A percentile compares a stretch with the other conserved stretches of the same genome.
phyloP scores from a whole-genome alignment of 2,797 vertebrate genomes.

The Euthynnus affinis region DNA sequence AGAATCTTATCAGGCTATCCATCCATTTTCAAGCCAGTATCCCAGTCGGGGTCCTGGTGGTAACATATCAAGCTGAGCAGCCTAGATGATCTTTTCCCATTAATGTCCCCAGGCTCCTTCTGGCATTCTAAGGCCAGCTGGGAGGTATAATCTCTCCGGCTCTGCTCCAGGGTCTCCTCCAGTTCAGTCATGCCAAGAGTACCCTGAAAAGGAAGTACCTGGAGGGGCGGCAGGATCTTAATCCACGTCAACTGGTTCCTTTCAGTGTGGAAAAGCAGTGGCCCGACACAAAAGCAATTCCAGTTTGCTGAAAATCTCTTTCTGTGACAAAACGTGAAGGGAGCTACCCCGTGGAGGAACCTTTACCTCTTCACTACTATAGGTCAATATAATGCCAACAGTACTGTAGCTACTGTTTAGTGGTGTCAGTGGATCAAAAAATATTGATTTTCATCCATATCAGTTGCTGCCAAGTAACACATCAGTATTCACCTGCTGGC shows the following conservation, averaged over 20 bases:
- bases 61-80: conserved; percentile 29
- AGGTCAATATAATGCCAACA: neutral
- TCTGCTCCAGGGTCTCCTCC: conserved; percentile 35
- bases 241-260: conserved; percentile 8
- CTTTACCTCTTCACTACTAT: neutral
- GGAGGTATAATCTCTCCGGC: conserved; percentile 48
- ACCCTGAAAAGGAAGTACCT: conserved; percentile 31
- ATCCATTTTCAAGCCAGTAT: conserved; percentile 21
- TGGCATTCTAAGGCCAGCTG: conserved; percentile 33
- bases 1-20: neutral
- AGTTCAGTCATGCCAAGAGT: conserved; percentile 14
- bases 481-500: conserved; percentile 4
- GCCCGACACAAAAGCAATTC: neutral
- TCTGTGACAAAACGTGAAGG: neutral
- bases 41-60: conserved; percentile 13
- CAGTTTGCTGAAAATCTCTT: neutral
- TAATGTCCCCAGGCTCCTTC: conserved; percentile 24
- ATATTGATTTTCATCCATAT: neutral
- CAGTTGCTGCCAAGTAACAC: conserved; percentile 11
- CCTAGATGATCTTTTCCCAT: conserved; percentile 9
- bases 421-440: neutral
- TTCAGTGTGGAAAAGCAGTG: conserved; percentile 2
- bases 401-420: neutral
- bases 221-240: neutral
- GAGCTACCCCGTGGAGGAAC: neutral